Evolutionary conservation across 2,113 vertebrate species (phyloP).

Genomic region (Sinocyclocheilus anshuiensis): DNA sequence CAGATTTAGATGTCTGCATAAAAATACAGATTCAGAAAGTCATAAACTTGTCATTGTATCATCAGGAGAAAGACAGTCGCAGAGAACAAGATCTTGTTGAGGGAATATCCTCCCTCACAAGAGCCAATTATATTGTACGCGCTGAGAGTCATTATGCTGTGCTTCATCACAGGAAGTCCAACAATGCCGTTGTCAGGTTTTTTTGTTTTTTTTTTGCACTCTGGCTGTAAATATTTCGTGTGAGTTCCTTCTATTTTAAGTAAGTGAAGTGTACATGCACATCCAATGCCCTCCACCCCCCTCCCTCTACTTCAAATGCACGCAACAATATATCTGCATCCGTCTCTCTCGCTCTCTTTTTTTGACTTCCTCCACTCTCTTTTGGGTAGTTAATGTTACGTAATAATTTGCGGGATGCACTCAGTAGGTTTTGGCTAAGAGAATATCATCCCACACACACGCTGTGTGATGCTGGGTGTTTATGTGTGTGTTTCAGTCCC

Average conservation of each 20-base stretch:
- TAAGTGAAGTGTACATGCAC: conserved; percentile 28
- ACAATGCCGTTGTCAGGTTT: conserved; percentile 31
- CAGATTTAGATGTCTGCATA: neutral
- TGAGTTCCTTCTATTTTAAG: conserved; percentile 55
- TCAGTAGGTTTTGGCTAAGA: conserved; percentile 49
- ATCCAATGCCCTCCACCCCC: conserved; percentile 33
- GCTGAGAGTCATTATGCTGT: neutral
- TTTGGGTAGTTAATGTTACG: conserved; percentile 47
- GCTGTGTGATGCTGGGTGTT: conserved; percentile 15
- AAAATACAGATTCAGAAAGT: conserved; percentile 27
- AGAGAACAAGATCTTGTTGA: neutral
- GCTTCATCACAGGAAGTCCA: conserved; percentile 6
- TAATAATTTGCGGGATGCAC: conserved; percentile 47
- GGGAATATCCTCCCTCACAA: conserved; percentile 17
- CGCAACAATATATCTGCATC: conserved; percentile 10
- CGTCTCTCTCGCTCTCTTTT: neutral
- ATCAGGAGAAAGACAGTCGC: neutral
- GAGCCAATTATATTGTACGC: conserved; percentile 14
- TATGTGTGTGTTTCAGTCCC: conserved; percentile 18
- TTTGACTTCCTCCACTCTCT: conserved; percentile 27
- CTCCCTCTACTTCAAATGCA: conserved; percentile 31
- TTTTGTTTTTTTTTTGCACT: conserved; percentile 26
- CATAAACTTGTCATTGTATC: neutral
- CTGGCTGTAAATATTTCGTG: conserved; percentile 34
- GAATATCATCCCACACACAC: conserved; percentile 46